phyloP scores from a whole-genome alignment of 1,140 invertebrate genomes.

The Drosophila bocki region DNA sequence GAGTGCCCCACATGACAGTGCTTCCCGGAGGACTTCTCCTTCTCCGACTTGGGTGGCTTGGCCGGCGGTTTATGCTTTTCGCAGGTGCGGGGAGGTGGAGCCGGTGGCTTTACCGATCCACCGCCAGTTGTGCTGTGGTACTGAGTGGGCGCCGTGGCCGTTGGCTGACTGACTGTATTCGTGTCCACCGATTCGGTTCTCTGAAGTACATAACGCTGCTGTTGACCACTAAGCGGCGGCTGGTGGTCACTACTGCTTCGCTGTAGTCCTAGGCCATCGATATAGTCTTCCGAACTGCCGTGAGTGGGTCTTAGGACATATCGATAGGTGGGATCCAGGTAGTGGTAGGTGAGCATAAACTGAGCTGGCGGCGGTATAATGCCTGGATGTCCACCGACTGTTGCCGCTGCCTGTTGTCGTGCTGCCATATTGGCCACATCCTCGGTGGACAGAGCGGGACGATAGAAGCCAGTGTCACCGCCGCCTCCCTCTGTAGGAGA shows the following conservation, averaged over 20 bases:
- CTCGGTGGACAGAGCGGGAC: conserved; percentile 89
- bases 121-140: conserved; percentile 52
- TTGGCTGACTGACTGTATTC: conserved; percentile 67
- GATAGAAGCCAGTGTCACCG: conserved; percentile 86
- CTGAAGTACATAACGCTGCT: conserved; percentile 63
- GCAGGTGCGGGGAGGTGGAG: conserved; percentile 78
- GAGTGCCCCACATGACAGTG: conserved; percentile 87
- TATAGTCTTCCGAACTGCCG: conserved; percentile 86
- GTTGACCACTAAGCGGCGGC: conserved; percentile 31
- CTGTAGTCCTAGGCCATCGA: conserved; percentile 87
- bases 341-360: conserved; percentile 89
- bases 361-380: conserved; percentile 86
- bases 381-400: conserved; percentile 14
- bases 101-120: conserved; percentile 58
- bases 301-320: conserved; percentile 88
- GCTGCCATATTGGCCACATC: conserved; percentile 87
- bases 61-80: conserved; percentile 80
- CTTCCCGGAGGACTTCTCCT: conserved; percentile 59
- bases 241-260: conserved; percentile 87
- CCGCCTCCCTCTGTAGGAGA: conserved; percentile 80
- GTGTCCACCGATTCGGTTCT: conserved; percentile 68
- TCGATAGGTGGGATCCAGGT: conserved; percentile 89
- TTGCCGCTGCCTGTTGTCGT: conserved; percentile 47
- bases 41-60: conserved; percentile 65
- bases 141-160: conserved; percentile 62